phyloP scores from a whole-genome alignment of 2,888 invertebrate species.

The Cantharis lateralis region DNA sequence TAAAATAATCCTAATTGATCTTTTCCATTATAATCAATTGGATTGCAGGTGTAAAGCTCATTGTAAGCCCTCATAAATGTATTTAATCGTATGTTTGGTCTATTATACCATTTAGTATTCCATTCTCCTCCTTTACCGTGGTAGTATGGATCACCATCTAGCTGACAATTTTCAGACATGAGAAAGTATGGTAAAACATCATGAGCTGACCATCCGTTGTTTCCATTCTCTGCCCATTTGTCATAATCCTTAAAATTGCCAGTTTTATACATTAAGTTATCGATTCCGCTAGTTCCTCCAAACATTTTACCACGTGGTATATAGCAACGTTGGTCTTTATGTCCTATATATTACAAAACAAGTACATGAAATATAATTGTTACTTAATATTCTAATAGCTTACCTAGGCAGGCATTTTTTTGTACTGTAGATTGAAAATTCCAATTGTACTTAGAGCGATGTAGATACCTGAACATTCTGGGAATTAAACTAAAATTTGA shows the following conservation, averaged over 20 bases:
- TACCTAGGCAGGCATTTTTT: no score
- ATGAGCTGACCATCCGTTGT: conserved; percentile 69
- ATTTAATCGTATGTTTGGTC: background rate
- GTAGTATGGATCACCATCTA: conserved; percentile 65
- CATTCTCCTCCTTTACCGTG: conserved; percentile 62
- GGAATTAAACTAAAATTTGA: no score
- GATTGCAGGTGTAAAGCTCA: conserved; percentile 56
- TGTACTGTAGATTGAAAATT: no score
- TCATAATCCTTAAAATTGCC: conserved; percentile 87
- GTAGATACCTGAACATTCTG: no score
- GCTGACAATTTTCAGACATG: conserved; percentile 82
- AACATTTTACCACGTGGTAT: no score
- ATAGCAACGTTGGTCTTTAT: no score
- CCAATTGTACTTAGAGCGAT: no score
- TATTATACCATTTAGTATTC: background rate
- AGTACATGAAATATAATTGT: no score
- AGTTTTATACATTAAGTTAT: conserved; percentile 89
- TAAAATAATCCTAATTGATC: conserved; percentile 60
- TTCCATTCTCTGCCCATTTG: conserved; percentile 79
- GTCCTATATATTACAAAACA: no score
- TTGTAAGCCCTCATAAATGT: background rate
- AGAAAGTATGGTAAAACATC: conserved; percentile 82
- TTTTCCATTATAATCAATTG: conserved; percentile 70
- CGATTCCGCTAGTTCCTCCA: conserved; percentile 67
- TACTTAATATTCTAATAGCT: no score